These are phyloP conservation scores for Rana temporaria DNA, from an alignment of 2,113 vertebrate genomes.

Conservation along the genomic window DNA sequence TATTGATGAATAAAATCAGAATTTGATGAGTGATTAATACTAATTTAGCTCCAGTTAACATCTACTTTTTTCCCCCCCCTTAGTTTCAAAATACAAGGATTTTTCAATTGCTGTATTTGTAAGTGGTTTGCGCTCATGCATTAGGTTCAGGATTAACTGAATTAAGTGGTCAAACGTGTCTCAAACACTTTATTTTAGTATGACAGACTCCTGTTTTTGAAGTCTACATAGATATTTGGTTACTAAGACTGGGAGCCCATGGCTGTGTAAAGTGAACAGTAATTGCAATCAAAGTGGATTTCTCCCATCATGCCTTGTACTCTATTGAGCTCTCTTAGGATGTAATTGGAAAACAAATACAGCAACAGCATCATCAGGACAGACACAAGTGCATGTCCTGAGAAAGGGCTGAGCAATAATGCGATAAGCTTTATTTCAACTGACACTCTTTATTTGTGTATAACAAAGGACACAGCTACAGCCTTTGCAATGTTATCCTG, in stretches of 20 bases:
- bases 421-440: slow-evolving; percentile 68
- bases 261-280: slow-evolving; percentile 60
- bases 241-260: slow-evolving; percentile 57
- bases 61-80: not conserved
- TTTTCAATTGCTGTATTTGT: not conserved
- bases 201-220: slow-evolving; percentile 2
- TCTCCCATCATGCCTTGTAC: slow-evolving; percentile 65
- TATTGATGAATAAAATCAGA: no score
- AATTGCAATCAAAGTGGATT: slow-evolving; percentile 68
- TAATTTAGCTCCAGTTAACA: not conserved
- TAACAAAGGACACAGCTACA: slow-evolving; percentile 58
- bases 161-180: not conserved
- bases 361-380: slow-evolving; percentile 68
- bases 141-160: not conserved
- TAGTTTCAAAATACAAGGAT: not conserved
- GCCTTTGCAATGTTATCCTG: slow-evolving; percentile 54
- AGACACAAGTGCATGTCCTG: slow-evolving; percentile 66
- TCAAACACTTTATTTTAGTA: slow-evolving; percentile 20
- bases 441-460: slow-evolving; percentile 67
- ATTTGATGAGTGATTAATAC: no score
- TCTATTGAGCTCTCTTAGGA: slow-evolving; percentile 70
- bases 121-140: not conserved
- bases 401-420: slow-evolving; percentile 63
- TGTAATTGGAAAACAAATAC: slow-evolving; percentile 74
- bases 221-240: slow-evolving; percentile 28